A percentile compares a stretch with the other conserved stretches of the same genome.
Conservation (phyloP, 1,140 invertebrate species). For the Lerema accius region DNA sequence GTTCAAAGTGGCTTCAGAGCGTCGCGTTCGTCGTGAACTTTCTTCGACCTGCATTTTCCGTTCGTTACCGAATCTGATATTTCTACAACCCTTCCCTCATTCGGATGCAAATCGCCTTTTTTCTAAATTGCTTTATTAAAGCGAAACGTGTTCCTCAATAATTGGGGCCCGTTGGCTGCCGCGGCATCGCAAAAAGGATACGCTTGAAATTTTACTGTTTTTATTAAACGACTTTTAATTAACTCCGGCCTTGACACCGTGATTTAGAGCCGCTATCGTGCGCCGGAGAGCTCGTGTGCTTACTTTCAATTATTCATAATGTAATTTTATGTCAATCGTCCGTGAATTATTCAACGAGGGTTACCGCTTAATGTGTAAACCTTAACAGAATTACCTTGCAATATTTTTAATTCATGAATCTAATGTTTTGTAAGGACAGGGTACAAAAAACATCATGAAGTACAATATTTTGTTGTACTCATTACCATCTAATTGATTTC, state of each 20-base stretch:
- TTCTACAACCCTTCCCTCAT: slow-evolving; percentile 53
- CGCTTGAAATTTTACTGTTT: slow-evolving; percentile 30
- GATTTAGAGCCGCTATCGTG: slow-evolving; percentile 28
- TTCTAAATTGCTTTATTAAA: slow-evolving; percentile 77
- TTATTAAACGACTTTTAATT: slow-evolving; percentile 34
- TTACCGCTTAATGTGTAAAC: not conserved
- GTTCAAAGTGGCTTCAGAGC: slow-evolving; percentile 9
- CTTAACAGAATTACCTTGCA: not conserved
- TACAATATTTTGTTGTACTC: too few species aligned
- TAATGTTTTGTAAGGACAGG: too few species aligned
- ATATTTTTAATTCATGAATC: not conserved
- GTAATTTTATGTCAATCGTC: slow-evolving; percentile 25
- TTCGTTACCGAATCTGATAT: slow-evolving; percentile 32
- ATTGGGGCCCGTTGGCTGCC: slow-evolving; percentile 44
- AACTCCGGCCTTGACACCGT: slow-evolving; percentile 20
- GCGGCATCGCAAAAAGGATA: slow-evolving; percentile 28
- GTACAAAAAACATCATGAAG: too few species aligned
- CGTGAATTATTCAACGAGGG: slow-evolving; percentile 10
- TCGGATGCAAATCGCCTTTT: slow-evolving; percentile 66
- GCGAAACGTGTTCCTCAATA: slow-evolving; percentile 69
- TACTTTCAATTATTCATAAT: slow-evolving; percentile 35
- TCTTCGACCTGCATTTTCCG: slow-evolving; percentile 12
- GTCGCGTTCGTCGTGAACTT: slow-evolving; percentile 3
- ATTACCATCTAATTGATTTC: not conserved
- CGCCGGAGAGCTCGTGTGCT: slow-evolving; percentile 14